These are phyloP conservation scores for Caenorhabditis parvicauda DNA, from an alignment of 2,888 invertebrate species.

Conservation along the genomic window DNA sequence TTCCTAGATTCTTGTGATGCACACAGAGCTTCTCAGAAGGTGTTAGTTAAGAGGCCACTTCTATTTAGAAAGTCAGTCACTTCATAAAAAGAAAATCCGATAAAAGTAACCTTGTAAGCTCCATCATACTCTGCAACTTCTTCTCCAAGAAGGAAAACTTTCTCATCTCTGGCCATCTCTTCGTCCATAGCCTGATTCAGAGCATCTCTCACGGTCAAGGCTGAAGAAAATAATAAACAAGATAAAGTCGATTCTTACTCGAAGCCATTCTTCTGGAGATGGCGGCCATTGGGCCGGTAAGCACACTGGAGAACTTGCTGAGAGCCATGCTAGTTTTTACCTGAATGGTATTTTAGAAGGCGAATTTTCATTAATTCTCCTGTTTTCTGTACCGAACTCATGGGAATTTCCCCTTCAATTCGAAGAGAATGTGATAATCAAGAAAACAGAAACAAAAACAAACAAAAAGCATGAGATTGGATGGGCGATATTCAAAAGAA, in stretches of 20 bases:
- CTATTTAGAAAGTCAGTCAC: not conserved
- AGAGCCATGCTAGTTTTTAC: slow-evolving; percentile 40
- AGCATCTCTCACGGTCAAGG: slow-evolving; percentile 91
- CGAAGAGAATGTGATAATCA: not conserved
- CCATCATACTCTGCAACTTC: slow-evolving; percentile 99
- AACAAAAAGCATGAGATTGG: no score
- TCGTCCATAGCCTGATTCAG: slow-evolving; percentile 93
- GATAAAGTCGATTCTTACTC: slow-evolving; percentile 13
- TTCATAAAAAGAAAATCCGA: not conserved
- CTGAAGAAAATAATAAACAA: slow-evolving; percentile 8
- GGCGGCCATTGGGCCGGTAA: slow-evolving; percentile 16
- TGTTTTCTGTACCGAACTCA: slow-evolving; percentile 11
- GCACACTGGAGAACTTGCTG: slow-evolving; percentile 24
- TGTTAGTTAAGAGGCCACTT: no score
- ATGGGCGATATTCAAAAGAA: no score
- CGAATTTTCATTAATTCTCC: not conserved
- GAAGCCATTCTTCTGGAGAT: slow-evolving; percentile 23
- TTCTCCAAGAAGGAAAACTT: slow-evolving; percentile 86
- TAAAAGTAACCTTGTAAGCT: slow-evolving; percentile 73
- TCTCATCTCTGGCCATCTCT: slow-evolving; percentile 88
- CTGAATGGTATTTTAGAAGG: slow-evolving; percentile 8
- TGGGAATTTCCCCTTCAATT: slow-evolving; percentile 18
- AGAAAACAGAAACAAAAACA: not conserved
- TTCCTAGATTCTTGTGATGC: no score
- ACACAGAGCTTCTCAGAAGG: no score